These are phyloP conservation scores for Riparia riparia DNA, from an alignment of 2,113 vertebrate genomes.

Conservation along the genomic window DNA sequence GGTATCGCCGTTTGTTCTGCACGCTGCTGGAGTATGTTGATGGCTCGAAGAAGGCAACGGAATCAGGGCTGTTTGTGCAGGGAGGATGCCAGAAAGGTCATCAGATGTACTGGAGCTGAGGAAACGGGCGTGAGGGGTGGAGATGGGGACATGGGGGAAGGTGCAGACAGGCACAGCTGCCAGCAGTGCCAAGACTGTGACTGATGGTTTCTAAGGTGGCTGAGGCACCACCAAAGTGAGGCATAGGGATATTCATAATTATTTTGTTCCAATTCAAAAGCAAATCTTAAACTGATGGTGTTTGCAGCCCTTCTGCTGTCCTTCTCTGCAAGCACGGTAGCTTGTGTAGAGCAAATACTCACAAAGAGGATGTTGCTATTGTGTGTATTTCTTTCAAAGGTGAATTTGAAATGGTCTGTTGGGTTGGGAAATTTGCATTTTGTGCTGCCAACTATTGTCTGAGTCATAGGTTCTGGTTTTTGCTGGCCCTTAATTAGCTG, in stretches of 20 bases:
- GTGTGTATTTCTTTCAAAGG: neutral
- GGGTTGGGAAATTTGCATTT: neutral
- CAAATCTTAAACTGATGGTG: neutral
- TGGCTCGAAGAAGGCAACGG: neutral
- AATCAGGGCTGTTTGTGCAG: neutral
- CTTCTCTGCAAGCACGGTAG: fast-evolving
- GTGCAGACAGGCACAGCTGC: fast-evolving
- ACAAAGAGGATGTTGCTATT: neutral
- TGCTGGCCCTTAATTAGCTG: neutral
- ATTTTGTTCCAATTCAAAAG: neutral
- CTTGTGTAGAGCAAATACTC: neutral
- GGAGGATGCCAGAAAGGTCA: neutral
- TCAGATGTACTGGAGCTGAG: neutral
- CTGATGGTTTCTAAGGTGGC: neutral
- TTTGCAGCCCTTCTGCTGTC: neutral
- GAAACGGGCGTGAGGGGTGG: fast-evolving
- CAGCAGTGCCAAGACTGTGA: fast-evolving
- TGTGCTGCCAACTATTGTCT: neutral
- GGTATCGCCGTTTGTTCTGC: neutral
- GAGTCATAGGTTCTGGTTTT: neutral
- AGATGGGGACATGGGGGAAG: neutral
- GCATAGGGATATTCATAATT: fast-evolving
- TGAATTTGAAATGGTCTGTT: neutral
- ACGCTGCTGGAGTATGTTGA: neutral
- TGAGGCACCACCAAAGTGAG: neutral